These are phyloP conservation scores for Ylistrum balloti DNA, from an alignment of 1,140 invertebrate genomes.

Conservation along the genomic window DNA sequence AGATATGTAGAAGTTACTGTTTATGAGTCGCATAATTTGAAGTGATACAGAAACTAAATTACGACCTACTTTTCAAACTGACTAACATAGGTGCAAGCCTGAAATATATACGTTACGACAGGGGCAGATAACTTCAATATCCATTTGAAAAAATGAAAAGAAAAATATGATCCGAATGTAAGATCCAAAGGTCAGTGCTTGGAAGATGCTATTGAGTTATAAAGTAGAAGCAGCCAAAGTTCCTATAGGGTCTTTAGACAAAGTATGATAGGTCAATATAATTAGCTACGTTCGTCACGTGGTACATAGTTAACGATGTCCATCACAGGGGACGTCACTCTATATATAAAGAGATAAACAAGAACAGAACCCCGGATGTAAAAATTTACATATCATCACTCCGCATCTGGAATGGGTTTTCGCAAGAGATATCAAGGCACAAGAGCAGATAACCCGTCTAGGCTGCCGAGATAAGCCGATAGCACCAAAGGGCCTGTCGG, in stretches of 20 bases:
- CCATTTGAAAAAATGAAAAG: too few species aligned
- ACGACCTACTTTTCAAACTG: neutral
- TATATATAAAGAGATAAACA: neutral
- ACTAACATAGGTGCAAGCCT: too few species aligned
- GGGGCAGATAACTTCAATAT: too few species aligned
- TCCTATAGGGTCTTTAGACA: neutral
- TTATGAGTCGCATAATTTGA: neutral
- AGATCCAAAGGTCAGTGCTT: too few species aligned
- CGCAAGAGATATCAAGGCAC: neutral
- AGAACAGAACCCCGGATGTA: conserved; percentile 16
- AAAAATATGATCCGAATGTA: too few species aligned
- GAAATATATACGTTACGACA: too few species aligned
- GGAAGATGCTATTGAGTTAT: too few species aligned
- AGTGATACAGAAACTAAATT: neutral
- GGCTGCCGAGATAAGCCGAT: conserved; percentile 9
- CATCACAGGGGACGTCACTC: conserved; percentile 23
- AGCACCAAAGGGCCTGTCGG: conserved; percentile 10
- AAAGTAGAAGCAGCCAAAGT: neutral
- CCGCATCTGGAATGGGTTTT: conserved; percentile 14
- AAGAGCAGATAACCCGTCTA: neutral
- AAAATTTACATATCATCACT: conserved; percentile 40
- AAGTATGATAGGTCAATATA: neutral
- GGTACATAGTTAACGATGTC: neutral
- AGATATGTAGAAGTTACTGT: neutral
- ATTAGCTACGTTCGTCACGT: neutral